These are phyloP conservation scores for Miichthys miiuy DNA, from an alignment of 2,797 vertebrate genomes.

Conservation along the genomic window DNA sequence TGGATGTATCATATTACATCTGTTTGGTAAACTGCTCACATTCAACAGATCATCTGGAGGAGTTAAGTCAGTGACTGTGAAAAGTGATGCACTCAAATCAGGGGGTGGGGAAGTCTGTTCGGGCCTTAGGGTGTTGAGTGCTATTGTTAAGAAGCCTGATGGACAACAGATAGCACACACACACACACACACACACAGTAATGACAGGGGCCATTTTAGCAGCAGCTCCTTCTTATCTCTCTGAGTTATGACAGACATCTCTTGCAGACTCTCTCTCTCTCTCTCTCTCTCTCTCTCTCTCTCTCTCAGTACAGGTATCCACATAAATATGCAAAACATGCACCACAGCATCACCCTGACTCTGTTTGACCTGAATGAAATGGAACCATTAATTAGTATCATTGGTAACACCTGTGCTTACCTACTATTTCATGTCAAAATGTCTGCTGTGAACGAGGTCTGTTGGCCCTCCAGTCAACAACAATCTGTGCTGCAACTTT, in stretches of 20 bases:
- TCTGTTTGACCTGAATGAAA: no score
- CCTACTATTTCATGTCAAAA: no score
- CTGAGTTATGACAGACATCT: neutral
- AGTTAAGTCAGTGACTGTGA: no score
- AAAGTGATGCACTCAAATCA: neutral
- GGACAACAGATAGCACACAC: neutral
- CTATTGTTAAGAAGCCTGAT: neutral
- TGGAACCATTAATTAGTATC: no score
- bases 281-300: neutral
- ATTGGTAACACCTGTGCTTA: no score
- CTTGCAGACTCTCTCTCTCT: neutral
- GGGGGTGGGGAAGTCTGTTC: neutral
- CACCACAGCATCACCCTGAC: no score
- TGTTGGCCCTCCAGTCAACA: neutral
- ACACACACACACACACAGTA: neutral
- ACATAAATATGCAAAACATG: no score
- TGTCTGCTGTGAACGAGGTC: neutral
- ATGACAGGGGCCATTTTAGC: neutral
- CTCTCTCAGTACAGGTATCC: neutral
- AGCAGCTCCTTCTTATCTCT: neutral
- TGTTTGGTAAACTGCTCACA: neutral
- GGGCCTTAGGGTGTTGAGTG: neutral
- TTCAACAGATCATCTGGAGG: no score
- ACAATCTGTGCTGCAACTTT: neutral
- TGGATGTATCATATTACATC: neutral